A percentile compares a stretch with the other conserved stretches of the same genome.
Conservation (phyloP, 2,113 vertebrate species). For the Gasterosteus nipponicus region DNA sequence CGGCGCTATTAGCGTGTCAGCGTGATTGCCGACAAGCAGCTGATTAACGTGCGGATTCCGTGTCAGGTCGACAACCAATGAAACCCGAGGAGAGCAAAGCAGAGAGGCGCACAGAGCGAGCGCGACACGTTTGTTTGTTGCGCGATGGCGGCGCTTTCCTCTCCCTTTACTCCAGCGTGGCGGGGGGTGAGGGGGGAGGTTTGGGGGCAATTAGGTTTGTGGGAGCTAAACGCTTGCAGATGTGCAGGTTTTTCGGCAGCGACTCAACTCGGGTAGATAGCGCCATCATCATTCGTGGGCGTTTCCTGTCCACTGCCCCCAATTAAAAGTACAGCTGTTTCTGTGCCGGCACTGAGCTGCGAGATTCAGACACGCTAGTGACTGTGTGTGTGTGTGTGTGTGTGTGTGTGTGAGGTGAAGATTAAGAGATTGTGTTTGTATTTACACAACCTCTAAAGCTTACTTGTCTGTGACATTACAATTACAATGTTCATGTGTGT, state of each 20-base stretch:
- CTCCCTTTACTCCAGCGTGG: conserved; percentile 6
- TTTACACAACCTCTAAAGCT: conserved; percentile 1
- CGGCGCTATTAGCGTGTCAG: conserved; percentile 24
- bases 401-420: conserved; percentile 4
- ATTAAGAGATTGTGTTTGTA: background rate
- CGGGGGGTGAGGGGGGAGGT: no score
- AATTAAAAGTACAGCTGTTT: conserved; percentile 73
- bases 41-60: conserved; percentile 45
- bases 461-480: background rate
- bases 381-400: background rate
- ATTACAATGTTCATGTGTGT: background rate
- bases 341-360: conserved; percentile 52
- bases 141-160: conserved; percentile 35
- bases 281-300: conserved; percentile 72
- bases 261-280: conserved; percentile 57
- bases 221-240: conserved; percentile 82
- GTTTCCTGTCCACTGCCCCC: conserved; percentile 79
- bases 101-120: conserved; percentile 1
- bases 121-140: conserved; percentile 24
- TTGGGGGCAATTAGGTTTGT: conserved; percentile 54
- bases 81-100: conserved; percentile 14
- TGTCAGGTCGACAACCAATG: conserved; percentile 21
- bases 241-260: conserved; percentile 65
- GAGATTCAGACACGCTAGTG: conserved; percentile 17
- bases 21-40: conserved; percentile 49